Conservation (phyloP, 2,113 vertebrate genomes). For the Pristiophorus japonicus region DNA sequence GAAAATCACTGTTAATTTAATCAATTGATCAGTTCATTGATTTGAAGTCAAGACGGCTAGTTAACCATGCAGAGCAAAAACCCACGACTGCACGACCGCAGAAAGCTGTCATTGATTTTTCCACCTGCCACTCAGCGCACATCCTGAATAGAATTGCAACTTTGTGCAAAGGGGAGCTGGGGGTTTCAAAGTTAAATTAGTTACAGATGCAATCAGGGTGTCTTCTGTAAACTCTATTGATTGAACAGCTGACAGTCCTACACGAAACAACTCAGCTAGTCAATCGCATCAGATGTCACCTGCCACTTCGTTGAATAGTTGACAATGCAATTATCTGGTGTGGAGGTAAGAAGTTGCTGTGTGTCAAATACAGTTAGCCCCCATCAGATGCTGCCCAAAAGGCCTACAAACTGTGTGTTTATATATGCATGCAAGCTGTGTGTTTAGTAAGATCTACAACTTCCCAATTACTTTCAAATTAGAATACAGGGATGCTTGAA, state of each 20-base stretch:
- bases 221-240: conserved; percentile 76
- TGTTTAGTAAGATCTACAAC: conserved; percentile 21
- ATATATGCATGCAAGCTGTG: conserved; percentile 6
- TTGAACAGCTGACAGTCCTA: conserved; percentile 69
- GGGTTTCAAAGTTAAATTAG: conserved; percentile 71
- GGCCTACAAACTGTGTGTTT: neutral
- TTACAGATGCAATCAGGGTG: conserved; percentile 72
- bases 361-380: conserved; percentile 76
- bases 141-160: conserved; percentile 41
- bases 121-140: conserved; percentile 36
- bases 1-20: conserved; percentile 75
- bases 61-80: conserved; percentile 57
- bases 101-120: conserved; percentile 51
- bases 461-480: conserved; percentile 16
- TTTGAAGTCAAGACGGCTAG: conserved; percentile 63
- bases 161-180: conserved; percentile 41
- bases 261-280: conserved; percentile 58
- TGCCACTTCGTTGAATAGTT: conserved; percentile 76
- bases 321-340: conserved; percentile 81
- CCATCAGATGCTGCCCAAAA: conserved; percentile 64
- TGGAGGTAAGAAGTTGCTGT: conserved; percentile 76
- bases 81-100: conserved; percentile 60
- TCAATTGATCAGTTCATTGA: conserved; percentile 75
- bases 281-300: conserved; percentile 72
- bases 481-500: neutral